Evolutionary conservation across 2,113 vertebrate genomes (phyloP), one percentile per base, ranked within the genome.

Genomic region (Glaucidium brasilianum): DNA sequence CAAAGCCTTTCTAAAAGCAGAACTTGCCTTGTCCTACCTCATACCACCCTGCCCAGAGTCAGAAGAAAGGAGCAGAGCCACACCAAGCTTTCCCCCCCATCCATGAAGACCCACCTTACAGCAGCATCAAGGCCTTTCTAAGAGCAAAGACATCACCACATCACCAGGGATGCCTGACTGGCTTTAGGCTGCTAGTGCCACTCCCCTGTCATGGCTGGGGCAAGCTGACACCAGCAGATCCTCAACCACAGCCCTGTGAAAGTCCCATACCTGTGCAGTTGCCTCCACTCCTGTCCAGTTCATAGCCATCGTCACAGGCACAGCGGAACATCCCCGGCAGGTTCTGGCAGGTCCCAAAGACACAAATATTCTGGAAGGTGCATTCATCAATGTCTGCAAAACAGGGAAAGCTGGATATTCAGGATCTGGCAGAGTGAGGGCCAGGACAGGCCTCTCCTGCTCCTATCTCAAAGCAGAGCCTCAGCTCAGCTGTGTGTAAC

Each of bases 261-360:
- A 22, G 41, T 26, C 27, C 69, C 10, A 0, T 81, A 99, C 99
- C 99, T 94, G 99, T 99, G 96, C 99, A 99, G 97, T 99, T 99
- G 92, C 99, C 98, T 69, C 99, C 99, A 0, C 99, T 98, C 47
- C 98, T 98, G 97, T 99, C 99, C 97, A 99, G 98, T 85, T 99
- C 99, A 0, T 99, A 99, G 25, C 99, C 99, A 2, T 99, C 98
- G 1, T 99, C 98, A 4, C 99, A 99, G 90, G 99, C 88, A 1
- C 99, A 99, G 91, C 98, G 99, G 98, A 99, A 99, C 99, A 99
- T 99, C 73, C 99, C 99, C 0, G 99, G 99, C 86, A 99, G 98
- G 97, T 99, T 99, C 98, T 99, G 98, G 78, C 99, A 99, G 37
- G 98, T 98, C 83, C 99, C 99, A 5, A 99, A 99, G 35, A 99